A percentile compares a stretch with the other conserved stretches of the same genome.
Evolutionary conservation across 2,113 vertebrate species (phyloP).

Genomic region (Helogale parvula): DNA sequence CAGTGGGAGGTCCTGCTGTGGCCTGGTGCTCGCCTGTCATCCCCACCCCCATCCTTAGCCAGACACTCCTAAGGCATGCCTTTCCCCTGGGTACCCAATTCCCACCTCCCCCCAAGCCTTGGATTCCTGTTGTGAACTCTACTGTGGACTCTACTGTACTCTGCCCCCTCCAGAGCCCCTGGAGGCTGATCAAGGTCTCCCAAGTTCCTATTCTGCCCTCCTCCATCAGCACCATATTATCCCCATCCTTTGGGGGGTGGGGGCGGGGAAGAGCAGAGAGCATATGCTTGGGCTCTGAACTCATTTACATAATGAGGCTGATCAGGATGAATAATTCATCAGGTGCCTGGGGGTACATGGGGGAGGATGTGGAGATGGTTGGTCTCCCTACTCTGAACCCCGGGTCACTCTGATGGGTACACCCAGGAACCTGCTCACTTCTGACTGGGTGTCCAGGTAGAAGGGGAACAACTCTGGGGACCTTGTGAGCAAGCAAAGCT

Average conservation of each 20-base stretch:
- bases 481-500: neutral
- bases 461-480: neutral
- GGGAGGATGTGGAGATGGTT: neutral
- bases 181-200: neutral
- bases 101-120: neutral
- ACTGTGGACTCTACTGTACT: neutral
- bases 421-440: neutral
- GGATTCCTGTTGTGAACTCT: neutral
- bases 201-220: conserved; percentile 47
- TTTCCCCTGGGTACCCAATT: too few species aligned
- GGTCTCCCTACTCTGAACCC: conserved; percentile 28
- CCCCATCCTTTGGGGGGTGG: conserved; percentile 78
- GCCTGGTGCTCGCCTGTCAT: neutral
- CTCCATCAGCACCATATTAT: conserved; percentile 81
- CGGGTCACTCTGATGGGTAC: neutral
- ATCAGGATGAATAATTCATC: conserved; percentile 92
- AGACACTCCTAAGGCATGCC: neutral
- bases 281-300: conserved; percentile 87
- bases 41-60: neutral
- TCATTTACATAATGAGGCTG: conserved; percentile 89
- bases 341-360: conserved; percentile 68
- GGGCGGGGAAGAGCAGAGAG: conserved; percentile 81
- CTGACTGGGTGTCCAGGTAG: neutral
- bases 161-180: neutral
- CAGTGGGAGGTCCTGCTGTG: neutral